A percentile compares a stretch with the other conserved stretches of the same genome.
Evolutionary conservation across 2,113 vertebrate genomes (phyloP).

Genomic region (Argyrosomus japonicus): DNA sequence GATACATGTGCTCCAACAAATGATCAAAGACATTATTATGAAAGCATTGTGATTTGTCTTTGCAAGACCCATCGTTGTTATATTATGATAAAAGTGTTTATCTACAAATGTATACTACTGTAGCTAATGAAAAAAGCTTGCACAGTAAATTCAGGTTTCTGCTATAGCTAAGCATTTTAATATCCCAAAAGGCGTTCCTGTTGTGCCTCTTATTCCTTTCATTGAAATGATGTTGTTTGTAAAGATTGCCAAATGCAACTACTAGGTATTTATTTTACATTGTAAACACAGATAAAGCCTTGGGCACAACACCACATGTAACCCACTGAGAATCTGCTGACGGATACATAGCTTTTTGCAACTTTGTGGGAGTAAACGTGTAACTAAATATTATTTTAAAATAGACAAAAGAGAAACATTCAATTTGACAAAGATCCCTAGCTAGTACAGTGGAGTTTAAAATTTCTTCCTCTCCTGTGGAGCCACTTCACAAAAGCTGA

Average conservation of each 20-base stretch:
- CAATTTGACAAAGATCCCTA: conserved; percentile 34
- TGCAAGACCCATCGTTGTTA: background rate
- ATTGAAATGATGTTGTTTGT: conserved; percentile 42
- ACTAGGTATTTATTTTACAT: conserved; percentile 46
- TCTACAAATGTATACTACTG: no score
- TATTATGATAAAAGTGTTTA: background rate
- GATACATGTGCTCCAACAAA: background rate
- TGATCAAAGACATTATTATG: background rate
- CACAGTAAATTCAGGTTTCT: background rate
- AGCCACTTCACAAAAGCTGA: conserved; percentile 31
- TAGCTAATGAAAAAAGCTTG: background rate
- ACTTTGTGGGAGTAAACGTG: conserved; percentile 1
- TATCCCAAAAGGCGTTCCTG: conserved; percentile 3
- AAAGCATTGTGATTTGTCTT: background rate
- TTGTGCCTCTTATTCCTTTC: conserved; percentile 27
- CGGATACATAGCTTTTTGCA: conserved; percentile 16
- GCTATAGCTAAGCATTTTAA: conserved; percentile 9
- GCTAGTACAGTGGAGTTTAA: conserved; percentile 7
- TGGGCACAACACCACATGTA: background rate
- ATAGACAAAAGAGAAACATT: conserved; percentile 32
- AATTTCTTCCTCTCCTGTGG: background rate
- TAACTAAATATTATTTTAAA: conserved; percentile 42
- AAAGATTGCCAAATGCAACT: conserved; percentile 36
- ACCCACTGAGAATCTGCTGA: conserved; percentile 32
- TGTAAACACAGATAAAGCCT: conserved; percentile 50